Evolutionary conservation across 2,113 vertebrate genomes (phyloP).

Genomic region (Psilopsiagon aurifrons): DNA sequence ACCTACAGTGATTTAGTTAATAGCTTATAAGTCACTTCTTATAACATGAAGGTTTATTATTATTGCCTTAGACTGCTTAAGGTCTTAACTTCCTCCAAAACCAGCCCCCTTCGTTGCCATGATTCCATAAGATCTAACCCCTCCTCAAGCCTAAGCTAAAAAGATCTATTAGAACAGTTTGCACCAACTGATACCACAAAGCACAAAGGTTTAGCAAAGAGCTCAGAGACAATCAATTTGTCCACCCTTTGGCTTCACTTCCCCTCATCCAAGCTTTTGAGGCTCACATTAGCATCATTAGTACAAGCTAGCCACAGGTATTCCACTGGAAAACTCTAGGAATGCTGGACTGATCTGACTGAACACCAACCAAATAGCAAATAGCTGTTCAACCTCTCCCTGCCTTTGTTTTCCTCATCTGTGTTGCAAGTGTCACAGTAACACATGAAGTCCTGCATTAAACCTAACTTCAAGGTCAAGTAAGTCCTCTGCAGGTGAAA

Average conservation of each 20-base stretch:
- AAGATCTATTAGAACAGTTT: background rate
- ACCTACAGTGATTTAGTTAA: background rate
- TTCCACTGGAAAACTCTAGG: background rate
- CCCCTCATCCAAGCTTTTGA: background rate
- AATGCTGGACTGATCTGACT: background rate
- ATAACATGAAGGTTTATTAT: background rate
- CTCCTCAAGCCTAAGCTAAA: background rate
- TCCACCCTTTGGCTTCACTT: background rate
- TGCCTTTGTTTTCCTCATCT: background rate
- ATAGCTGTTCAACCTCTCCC: accelerated
- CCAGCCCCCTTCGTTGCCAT: background rate
- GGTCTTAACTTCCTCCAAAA: background rate
- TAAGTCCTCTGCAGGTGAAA: background rate
- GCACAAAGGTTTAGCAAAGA: background rate
- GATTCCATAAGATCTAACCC: background rate
- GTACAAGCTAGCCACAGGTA: background rate
- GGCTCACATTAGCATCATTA: background rate
- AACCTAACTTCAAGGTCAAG: background rate
- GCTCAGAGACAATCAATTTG: background rate
- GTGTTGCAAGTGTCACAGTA: background rate
- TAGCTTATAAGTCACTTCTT: background rate
- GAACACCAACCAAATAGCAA: background rate
- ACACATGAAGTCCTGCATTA: accelerated
- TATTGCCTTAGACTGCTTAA: background rate
- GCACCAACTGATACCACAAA: background rate